These are phyloP conservation scores for Gavia stellata DNA, from an alignment of 2,113 vertebrate genomes.

Conservation along the genomic window DNA sequence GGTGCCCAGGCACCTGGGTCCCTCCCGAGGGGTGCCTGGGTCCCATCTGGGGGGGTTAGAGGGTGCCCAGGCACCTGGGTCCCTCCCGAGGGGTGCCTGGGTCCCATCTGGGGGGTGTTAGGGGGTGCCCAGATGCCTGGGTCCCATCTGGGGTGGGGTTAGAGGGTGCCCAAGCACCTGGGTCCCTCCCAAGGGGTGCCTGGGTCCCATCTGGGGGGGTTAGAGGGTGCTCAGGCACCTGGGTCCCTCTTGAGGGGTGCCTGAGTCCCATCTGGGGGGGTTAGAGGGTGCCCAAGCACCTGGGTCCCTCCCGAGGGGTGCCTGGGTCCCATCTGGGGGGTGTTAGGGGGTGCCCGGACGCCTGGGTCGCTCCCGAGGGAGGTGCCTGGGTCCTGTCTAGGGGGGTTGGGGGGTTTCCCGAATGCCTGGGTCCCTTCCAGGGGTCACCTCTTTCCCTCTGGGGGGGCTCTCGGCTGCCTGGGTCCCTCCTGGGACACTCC, in stretches of 20 bases:
- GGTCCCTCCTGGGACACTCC: not conserved
- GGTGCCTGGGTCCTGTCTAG: not conserved
- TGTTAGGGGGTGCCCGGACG: accelerated
- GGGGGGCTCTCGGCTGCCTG: not conserved
- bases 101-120: not conserved
- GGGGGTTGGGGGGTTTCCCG: no score
- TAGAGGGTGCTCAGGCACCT: no score
- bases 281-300: no score
- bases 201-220: not conserved
- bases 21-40: not conserved
- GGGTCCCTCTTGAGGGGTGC: not conserved
- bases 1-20: not conserved
- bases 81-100: no score
- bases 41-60: no score
- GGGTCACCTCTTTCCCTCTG: not conserved
- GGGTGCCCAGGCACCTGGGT: not conserved
- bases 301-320: no score
- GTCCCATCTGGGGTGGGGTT: not conserved
- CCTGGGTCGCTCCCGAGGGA: not conserved
- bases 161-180: not conserved
- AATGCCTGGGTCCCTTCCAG: not conserved
- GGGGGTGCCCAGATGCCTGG: not conserved
- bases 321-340: not conserved
- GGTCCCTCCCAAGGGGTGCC: not conserved
- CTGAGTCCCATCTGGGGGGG: not conserved